Conservation (phyloP, 2,113 vertebrate genomes). For the Eudyptes chrysolophus region DNA sequence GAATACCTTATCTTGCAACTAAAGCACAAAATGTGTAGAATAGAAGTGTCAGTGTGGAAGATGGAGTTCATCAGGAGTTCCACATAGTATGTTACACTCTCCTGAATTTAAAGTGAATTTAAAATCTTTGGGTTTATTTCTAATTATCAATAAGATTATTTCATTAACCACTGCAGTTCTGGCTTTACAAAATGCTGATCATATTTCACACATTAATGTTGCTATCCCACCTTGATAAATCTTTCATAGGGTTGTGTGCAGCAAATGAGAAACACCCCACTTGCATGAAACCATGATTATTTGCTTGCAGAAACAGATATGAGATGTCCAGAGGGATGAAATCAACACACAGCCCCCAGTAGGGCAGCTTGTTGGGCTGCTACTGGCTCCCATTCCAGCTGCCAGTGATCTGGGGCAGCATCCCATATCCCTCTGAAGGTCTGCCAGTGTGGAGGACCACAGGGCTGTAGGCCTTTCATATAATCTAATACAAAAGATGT, state of each 20-base stretch:
- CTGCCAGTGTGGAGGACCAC: not conserved
- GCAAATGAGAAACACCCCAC: not conserved
- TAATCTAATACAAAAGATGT: not conserved
- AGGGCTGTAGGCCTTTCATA: not conserved
- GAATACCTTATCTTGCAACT: not conserved
- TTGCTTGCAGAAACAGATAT: not conserved
- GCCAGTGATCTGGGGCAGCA: not conserved
- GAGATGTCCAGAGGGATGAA: not conserved
- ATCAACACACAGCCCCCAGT: not conserved
- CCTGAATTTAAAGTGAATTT: not conserved
- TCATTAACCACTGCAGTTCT: not conserved
- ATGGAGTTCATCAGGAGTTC: not conserved
- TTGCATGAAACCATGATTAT: not conserved
- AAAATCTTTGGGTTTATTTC: not conserved
- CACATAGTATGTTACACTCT: not conserved
- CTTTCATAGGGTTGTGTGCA: not conserved
- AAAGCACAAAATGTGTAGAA: not conserved
- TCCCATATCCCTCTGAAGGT: not conserved
- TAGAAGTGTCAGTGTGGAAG: not conserved
- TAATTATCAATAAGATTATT: not conserved
- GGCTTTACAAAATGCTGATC: not conserved
- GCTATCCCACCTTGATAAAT: not conserved
- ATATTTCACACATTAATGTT: not conserved
- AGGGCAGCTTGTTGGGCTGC: not conserved
- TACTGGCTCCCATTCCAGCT: not conserved